A percentile compares a stretch with the other conserved stretches of the same genome.
Evolutionary conservation across 2,888 invertebrate species (phyloP).

Genomic region (Exephanes ischioxanthus): DNA sequence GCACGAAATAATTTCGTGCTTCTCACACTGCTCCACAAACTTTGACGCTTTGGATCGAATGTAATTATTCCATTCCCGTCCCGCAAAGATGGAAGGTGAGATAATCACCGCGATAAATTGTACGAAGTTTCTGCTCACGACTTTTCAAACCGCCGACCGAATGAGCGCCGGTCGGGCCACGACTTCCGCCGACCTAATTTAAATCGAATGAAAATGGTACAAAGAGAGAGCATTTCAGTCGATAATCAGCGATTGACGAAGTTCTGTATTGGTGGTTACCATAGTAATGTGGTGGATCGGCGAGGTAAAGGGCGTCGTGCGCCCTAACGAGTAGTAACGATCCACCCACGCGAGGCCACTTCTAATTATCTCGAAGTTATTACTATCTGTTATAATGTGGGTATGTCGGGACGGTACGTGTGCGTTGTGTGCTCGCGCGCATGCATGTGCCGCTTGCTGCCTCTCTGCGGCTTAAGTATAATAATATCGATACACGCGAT

Average conservation of each 20-base stretch:
- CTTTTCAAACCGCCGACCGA: neutral
- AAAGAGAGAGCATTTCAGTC: constrained; percentile 67
- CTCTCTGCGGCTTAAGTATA: constrained; percentile 33
- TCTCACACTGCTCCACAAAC: neutral
- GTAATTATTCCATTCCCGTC: neutral
- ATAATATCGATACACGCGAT: constrained; percentile 66
- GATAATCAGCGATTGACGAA: constrained; percentile 72
- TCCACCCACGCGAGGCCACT: constrained; percentile 32
- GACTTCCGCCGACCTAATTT: constrained; percentile 51
- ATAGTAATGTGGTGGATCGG: constrained; percentile 70
- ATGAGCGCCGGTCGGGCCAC: neutral
- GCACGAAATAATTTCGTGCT: neutral
- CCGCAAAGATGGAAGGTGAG: constrained; percentile 53
- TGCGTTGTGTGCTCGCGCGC: constrained; percentile 66
- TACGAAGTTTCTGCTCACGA: no score
- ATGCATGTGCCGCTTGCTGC: constrained; percentile 55
- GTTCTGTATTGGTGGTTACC: constrained; percentile 71
- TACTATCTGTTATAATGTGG: constrained; percentile 69
- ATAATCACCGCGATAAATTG: neutral
- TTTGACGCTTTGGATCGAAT: neutral
- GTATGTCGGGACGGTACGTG: constrained; percentile 74
- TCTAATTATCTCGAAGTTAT: constrained; percentile 66
- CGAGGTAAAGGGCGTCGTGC: constrained; percentile 45
- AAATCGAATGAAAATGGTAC: constrained; percentile 56
- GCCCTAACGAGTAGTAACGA: constrained; percentile 45